Percentiles rank a stretch among this genome's conserved stretches.
Evolutionary conservation across 2,888 invertebrate genomes (phyloP).

Genomic region (Platerodrilus igneus): DNA sequence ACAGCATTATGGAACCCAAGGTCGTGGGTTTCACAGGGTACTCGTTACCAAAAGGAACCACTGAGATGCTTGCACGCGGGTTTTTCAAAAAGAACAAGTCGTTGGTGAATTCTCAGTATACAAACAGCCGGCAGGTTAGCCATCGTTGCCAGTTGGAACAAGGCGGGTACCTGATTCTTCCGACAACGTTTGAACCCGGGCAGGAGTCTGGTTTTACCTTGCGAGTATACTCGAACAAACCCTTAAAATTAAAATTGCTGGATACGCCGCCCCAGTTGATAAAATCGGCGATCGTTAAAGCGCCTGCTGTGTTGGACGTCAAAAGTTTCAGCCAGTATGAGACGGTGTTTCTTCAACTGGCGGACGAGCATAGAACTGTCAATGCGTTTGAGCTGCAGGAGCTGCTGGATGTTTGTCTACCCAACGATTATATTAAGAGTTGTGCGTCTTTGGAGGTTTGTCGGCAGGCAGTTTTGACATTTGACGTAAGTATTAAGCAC

Average conservation of each 20-base stretch:
- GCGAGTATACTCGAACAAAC: conserved; percentile 72
- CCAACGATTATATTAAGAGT: conserved; percentile 92
- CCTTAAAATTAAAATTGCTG: conserved; percentile 69
- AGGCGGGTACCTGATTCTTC: conserved; percentile 79
- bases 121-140: conserved; percentile 81
- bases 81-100: conserved; percentile 86
- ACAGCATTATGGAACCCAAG: conserved; percentile 87
- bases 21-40: conserved; percentile 90
- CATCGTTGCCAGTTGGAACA: conserved; percentile 65
- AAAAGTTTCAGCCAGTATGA: conserved; percentile 82
- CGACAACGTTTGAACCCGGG: conserved; percentile 87
- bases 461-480: conserved; percentile 79
- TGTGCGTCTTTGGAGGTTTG: conserved; percentile 91
- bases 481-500: conserved; percentile 73
- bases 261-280: conserved; percentile 64
- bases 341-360: conserved; percentile 81
- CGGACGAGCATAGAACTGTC: conserved; percentile 85
- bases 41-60: conserved; percentile 62
- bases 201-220: conserved; percentile 87
- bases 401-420: conserved; percentile 81
- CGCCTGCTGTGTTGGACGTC: conserved; percentile 63
- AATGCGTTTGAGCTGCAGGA: conserved; percentile 90
- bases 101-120: conserved; percentile 83
- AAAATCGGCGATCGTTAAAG: conserved; percentile 72
- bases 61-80: conserved; percentile 71